Base-by-base conservation (phyloP, 1,140 invertebrate genomes). In the Bombus huntii region DNA sequence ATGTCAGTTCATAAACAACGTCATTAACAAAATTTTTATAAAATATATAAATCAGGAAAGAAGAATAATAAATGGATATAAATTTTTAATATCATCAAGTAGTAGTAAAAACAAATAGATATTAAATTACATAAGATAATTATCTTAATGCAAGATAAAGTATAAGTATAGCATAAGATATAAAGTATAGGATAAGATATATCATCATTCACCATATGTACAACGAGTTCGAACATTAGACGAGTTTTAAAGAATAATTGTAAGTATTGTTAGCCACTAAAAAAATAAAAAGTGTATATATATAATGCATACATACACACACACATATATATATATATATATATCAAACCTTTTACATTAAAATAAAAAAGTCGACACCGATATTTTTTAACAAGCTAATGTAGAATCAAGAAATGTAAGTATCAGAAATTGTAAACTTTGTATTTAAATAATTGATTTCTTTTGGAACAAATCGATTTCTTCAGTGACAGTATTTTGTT, bases 401-500 rank as follows among this genome's bases (percentile, higher is more conserved):
- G 5, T 53, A 34, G 10, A 34, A 39, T 47, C 1, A 22, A 22
- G 22, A 47, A 72, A 57, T 47, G 25, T 18, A 34, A 22, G 8
- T 25, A 31, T 5, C 3, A 5, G 37, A 15, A 47, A 34, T 9
- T 5, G 9, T 44, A 2, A 34, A 71, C n/a, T 53, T n/a, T 18
- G 22, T 22, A 66, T 37, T 68, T 18, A 13, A 81, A 81, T 42
- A 22, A 13, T 62, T 28, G 28, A 62, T 62, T 12, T 34, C 31
- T 6, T 2, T 28, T 6, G 5, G 9, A 28, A 9, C n/a, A 2
- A 71, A 25, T 65, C 39, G 53, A 72, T 72, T 57, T 5, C 28
- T 31, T 80, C 28, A 3, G 31, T 31, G 65, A 59, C 34, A 28
- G 68, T 85, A 57, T 72, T 80, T 72, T 85, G 53, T 85, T 83